phyloP scores from a whole-genome alignment of 2,888 invertebrate genomes.

The Xylota sylvarum region DNA sequence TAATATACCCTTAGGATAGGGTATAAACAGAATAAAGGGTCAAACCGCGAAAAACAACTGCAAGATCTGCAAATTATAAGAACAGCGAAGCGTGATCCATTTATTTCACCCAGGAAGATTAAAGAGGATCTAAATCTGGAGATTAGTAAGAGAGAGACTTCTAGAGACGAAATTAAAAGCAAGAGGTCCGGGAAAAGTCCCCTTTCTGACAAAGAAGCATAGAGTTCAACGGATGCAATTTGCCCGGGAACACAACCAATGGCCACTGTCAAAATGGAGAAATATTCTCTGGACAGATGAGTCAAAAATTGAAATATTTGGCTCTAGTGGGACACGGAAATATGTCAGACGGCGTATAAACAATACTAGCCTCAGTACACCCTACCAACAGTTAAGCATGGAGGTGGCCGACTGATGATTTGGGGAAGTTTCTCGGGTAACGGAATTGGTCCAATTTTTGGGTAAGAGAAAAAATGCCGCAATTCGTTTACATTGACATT shows the following conservation, averaged over 20 bases:
- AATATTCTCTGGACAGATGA: constrained; percentile 1
- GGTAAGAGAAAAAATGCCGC: background rate
- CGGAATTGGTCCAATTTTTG: background rate
- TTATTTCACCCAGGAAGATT: background rate
- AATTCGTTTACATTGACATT: background rate
- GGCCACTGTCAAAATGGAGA: background rate
- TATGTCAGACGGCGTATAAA: background rate
- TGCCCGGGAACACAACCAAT: constrained; percentile 1
- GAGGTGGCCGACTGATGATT: constrained; percentile 1
- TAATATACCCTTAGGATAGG: too few relatives aligned
- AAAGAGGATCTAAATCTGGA: background rate
- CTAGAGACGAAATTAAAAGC: constrained; percentile 5
- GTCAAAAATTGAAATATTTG: constrained; percentile 3
- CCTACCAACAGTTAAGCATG: background rate
- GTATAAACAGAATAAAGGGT: too few relatives aligned
- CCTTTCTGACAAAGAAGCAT: background rate
- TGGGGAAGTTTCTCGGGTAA: background rate
- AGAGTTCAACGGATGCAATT: constrained; percentile 5
- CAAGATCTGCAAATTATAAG: too few relatives aligned
- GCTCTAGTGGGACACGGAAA: background rate
- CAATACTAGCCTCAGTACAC: background rate
- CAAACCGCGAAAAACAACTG: too few relatives aligned
- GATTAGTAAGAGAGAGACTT: too few relatives aligned
- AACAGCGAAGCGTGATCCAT: background rate
- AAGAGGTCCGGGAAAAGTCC: constrained; percentile 5